phyloP scores from a whole-genome alignment of 2,888 invertebrate genomes.

The Bibio marci region DNA sequence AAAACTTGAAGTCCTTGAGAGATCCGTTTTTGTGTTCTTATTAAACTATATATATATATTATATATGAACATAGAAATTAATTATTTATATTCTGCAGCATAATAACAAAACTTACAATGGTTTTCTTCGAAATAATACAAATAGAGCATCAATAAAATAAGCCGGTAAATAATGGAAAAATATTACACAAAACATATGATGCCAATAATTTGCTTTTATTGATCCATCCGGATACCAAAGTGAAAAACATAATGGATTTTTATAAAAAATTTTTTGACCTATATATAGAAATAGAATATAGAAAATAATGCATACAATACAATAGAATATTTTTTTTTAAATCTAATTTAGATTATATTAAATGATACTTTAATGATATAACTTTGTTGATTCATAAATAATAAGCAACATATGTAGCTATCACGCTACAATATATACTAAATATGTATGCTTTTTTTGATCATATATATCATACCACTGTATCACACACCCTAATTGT shows the following conservation, averaged over 20 bases:
- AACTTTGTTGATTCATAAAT: too few relatives aligned
- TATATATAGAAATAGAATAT: too few relatives aligned
- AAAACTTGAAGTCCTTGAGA: conserved; percentile 41
- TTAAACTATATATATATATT: conserved; percentile 31
- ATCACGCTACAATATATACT: too few relatives aligned
- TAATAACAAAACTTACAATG: conserved; percentile 45
- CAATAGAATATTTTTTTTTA: too few relatives aligned
- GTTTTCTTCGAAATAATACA: conserved; percentile 48
- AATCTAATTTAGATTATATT: too few relatives aligned
- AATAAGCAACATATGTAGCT: too few relatives aligned
- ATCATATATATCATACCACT: too few relatives aligned
- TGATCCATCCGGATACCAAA: conserved; percentile 67
- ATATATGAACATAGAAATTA: background rate
- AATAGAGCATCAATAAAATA: conserved; percentile 56
- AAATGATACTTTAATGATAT: too few relatives aligned
- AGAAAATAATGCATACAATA: conserved; percentile 5
- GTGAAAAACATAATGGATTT: conserved; percentile 56
- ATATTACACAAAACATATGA: conserved; percentile 47
- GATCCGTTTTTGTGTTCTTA: conserved; percentile 39
- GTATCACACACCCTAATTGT: too few relatives aligned
- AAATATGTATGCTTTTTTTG: too few relatives aligned
- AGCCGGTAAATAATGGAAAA: conserved; percentile 61
- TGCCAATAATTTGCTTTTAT: conserved; percentile 46
- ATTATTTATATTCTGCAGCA: conserved; percentile 1
- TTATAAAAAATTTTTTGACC: conserved; percentile 41